Evolutionary conservation across 2,888 invertebrate genomes (phyloP), one percentile per base, ranked within the genome.

Genomic region (Beris morrisii): DNA sequence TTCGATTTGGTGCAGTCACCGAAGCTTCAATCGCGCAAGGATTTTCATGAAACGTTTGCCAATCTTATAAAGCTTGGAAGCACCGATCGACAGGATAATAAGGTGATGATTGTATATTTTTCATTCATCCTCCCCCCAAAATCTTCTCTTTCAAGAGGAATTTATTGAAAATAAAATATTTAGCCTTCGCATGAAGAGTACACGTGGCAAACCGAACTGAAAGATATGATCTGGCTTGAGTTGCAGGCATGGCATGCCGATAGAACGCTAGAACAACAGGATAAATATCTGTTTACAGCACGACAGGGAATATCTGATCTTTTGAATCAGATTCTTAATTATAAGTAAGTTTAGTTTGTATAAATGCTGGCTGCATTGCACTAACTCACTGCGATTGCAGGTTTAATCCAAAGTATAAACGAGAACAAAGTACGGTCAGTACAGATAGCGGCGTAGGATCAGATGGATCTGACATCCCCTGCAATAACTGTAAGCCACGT

Each of bases 201-300:
- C 69, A 83, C 91, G 52, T 95, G 92, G 91, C 93, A 93, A 80
- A 93, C 90, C 72, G 91, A 93, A 82, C 81, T 93, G 58, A 93
- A 93, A 79, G 95, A 95, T 81, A 84, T 93, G 72, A 91, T 95
- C 73, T 96, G 95, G 95, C 80, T 95, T 72, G 95, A 95, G 82
- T 82, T 96, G 69, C 92, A 92, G 79, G 95, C 95, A 0, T 88
- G 88, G 83, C 85, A 91, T 71, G 90, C 91, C 0, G 91, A 91
- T 70, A 84, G 91, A 55, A 86, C 87, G 1, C 84, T 88, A 15
- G 85, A 87, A 61, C 90, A 91, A 73, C 92, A 93, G 79, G 93
- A 94, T 78, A 85, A 86, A 66, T 89, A 86, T 77, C 82, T 95
- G 15, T 90, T 90, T 75, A 82, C 85, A 53, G 90, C 90, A 72